Conservation (phyloP, 2,888 invertebrate genomes). For the Macaria notata region DNA sequence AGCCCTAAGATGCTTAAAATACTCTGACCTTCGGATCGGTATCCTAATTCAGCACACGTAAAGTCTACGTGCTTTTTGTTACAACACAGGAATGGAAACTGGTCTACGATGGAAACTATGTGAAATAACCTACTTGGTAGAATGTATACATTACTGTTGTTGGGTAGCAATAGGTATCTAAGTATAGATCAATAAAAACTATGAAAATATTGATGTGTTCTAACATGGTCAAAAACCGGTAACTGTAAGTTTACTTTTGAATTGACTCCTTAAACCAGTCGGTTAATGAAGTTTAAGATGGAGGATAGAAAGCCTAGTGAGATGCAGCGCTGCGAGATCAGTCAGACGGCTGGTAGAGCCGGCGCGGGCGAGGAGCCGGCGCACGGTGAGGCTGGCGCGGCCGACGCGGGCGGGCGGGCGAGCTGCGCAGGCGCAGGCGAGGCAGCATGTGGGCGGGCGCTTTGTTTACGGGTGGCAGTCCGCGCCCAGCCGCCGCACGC, state of each 20-base stretch:
- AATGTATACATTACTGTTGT: too few species aligned
- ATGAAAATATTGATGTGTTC: too few species aligned
- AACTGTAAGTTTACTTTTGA: too few species aligned
- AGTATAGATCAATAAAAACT: too few species aligned
- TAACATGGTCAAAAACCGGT: too few species aligned
- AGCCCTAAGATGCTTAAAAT: background rate
- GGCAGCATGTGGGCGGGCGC: constrained; percentile 49
- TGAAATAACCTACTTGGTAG: background rate
- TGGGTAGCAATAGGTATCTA: too few species aligned
- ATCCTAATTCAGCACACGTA: background rate
- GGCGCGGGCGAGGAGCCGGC: background rate
- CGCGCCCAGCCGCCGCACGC: constrained; percentile 49
- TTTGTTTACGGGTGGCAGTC: constrained; percentile 57
- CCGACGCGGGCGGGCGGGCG: constrained; percentile 34
- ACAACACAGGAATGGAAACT: constrained; percentile 6
- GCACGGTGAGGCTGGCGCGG: constrained; percentile 1
- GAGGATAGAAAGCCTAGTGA: too few species aligned
- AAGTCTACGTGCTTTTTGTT: constrained; percentile 11
- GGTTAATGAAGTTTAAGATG: too few species aligned
- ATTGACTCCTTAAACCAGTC: too few species aligned
- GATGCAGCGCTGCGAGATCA: too few species aligned
- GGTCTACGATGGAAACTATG: background rate
- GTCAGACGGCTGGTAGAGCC: too few species aligned
- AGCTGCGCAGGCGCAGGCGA: constrained; percentile 35
- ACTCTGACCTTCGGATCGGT: background rate